Conservation (phyloP, 2,888 invertebrate species). For the Lepidochitona cinerea region DNA sequence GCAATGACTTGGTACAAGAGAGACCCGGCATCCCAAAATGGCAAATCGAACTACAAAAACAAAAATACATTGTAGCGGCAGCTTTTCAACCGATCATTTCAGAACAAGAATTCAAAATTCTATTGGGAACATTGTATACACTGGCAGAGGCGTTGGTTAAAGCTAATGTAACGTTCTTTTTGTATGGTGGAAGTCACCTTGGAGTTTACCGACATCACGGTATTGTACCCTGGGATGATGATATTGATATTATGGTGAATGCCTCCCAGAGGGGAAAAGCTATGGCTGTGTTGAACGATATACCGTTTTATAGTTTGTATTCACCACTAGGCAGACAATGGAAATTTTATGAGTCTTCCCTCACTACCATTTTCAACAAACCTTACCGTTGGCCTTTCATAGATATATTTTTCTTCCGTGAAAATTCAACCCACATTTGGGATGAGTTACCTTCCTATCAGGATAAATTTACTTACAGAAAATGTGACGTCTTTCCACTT, state of each 20-base stretch:
- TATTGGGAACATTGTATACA: conserved; percentile 26
- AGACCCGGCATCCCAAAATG: neutral
- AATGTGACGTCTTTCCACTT: conserved; percentile 29
- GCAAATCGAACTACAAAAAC: conserved; percentile 1
- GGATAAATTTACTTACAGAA: conserved; percentile 18
- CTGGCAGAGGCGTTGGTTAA: conserved; percentile 24
- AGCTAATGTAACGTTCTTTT: conserved; percentile 32
- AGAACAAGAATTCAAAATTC: conserved; percentile 15
- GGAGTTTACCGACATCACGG: conserved; percentile 50
- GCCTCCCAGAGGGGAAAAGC: conserved; percentile 23
- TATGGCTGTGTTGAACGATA: conserved; percentile 12
- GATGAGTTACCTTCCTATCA: conserved; percentile 24
- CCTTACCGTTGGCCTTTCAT: conserved; percentile 53
- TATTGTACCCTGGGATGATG: conserved; percentile 53
- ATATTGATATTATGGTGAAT: conserved; percentile 45
- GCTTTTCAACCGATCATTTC: conserved; percentile 25
- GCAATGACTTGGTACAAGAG: neutral
- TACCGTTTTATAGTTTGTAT: conserved; percentile 31
- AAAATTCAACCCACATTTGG: conserved; percentile 47
- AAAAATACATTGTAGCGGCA: neutral
- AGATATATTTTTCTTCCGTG: conserved; percentile 53
- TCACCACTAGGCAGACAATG: conserved; percentile 32
- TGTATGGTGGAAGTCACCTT: conserved; percentile 46
- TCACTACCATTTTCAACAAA: conserved; percentile 29
- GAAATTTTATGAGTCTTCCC: conserved; percentile 42